Conservation (phyloP, 2,888 invertebrate species). For the Apodemia mormo region DNA sequence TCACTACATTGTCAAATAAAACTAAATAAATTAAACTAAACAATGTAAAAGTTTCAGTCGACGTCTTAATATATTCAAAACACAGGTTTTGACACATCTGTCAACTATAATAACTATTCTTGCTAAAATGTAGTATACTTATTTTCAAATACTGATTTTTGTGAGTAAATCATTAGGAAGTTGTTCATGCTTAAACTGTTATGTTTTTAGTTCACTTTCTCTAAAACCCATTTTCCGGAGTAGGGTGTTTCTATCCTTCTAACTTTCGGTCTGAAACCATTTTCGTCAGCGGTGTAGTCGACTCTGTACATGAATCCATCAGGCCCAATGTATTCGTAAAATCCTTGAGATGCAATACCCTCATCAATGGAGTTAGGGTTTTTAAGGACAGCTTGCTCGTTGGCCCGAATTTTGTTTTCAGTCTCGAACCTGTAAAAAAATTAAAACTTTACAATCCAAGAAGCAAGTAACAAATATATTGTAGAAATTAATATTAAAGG, state of each 20-base stretch:
- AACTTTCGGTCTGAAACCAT: constrained; percentile 73
- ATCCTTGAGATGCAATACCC: constrained; percentile 75
- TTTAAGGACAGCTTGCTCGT: constrained; percentile 75
- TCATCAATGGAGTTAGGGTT: constrained; percentile 74
- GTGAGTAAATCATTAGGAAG: constrained; percentile 47
- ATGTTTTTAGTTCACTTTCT: constrained; percentile 62
- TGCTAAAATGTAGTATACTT: constrained; percentile 47
- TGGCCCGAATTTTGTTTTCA: constrained; percentile 78
- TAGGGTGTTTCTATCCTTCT: constrained; percentile 73
- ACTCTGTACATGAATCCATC: constrained; percentile 78
- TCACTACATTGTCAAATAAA: constrained; percentile 6
- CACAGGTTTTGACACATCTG: background rate
- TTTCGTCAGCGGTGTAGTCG: constrained; percentile 78
- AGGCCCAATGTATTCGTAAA: constrained; percentile 79
- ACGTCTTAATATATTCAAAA: constrained; percentile 6
- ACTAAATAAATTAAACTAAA: background rate
- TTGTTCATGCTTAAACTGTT: constrained; percentile 38
- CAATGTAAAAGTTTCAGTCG: constrained; percentile 10
- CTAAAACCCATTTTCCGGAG: constrained; percentile 74
- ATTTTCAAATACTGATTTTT: constrained; percentile 68
- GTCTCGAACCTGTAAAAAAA: constrained; percentile 70
- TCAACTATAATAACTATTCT: constrained; percentile 3
- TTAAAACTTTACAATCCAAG: background rate
- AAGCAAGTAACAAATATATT: background rate
- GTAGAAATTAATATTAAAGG: too few species aligned